Conservation (phyloP, 2,113 vertebrate species). For the Caranx melampygus region DNA sequence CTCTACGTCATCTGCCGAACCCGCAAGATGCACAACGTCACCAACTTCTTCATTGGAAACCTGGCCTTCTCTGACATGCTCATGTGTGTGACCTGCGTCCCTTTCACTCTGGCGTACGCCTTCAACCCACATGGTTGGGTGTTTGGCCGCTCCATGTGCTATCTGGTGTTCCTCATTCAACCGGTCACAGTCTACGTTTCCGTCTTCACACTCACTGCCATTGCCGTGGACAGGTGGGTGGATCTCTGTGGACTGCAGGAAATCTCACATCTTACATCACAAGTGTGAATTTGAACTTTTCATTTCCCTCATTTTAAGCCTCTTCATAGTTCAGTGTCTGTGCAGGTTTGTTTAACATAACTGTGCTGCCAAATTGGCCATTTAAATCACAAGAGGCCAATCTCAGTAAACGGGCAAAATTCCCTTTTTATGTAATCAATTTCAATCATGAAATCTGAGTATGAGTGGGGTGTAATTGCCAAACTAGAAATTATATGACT, state of each 20-base stretch:
- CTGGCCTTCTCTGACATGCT: constrained; percentile 90
- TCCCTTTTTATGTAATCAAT: not conserved
- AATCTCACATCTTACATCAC: not conserved
- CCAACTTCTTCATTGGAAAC: constrained; percentile 90
- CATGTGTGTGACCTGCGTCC: constrained; percentile 87
- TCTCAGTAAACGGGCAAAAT: not conserved
- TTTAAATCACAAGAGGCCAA: not conserved
- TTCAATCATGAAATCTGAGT: not conserved
- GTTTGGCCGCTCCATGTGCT: constrained; percentile 85
- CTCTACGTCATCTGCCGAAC: constrained; percentile 87
- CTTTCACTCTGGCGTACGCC: constrained; percentile 85
- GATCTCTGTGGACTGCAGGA: not conserved
- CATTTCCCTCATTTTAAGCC: not conserved
- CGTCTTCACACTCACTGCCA: constrained; percentile 85
- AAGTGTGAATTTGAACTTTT: not conserved
- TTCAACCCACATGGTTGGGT: constrained; percentile 86
- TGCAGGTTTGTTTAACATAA: not conserved
- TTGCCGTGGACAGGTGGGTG: constrained; percentile 83
- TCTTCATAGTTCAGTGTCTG: not conserved
- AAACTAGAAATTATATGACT: not conserved
- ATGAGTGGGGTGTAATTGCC: not conserved
- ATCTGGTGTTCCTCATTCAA: constrained; percentile 86
- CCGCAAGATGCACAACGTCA: constrained; percentile 88
- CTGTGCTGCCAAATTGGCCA: not conserved
- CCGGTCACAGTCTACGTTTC: constrained; percentile 85